phyloP scores from a whole-genome alignment of 2,113 vertebrate species.

The Gobius niger region DNA sequence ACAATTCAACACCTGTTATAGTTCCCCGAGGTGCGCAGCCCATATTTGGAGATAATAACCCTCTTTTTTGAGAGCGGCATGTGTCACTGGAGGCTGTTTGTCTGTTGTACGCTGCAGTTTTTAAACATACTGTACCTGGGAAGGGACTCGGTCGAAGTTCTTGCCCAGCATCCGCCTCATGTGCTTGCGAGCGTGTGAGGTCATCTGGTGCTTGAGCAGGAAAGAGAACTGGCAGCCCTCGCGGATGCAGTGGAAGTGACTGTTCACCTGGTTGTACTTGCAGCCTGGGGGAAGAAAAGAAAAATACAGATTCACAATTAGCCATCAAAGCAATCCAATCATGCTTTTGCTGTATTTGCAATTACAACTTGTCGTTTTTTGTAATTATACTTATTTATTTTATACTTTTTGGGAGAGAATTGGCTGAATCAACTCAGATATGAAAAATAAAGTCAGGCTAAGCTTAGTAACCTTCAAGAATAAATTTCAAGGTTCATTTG shows the following conservation, averaged over 20 bases:
- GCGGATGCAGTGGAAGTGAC: conserved; percentile 98
- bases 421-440: too few relatives aligned
- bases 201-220: conserved; percentile 99
- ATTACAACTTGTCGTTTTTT: too few relatives aligned
- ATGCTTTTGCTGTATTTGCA: too few relatives aligned
- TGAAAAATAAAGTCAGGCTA: too few relatives aligned
- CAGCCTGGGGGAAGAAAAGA: conserved; percentile 80
- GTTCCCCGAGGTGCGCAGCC: conserved; percentile 4
- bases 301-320: not conserved
- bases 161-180: conserved; percentile 99
- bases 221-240: conserved; percentile 99
- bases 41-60: conserved; percentile 37
- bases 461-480: too few relatives aligned
- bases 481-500: too few relatives aligned
- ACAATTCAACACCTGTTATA: conserved; percentile 23
- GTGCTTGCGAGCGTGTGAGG: conserved; percentile 96
- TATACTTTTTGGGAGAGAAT: too few relatives aligned
- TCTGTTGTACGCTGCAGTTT: not conserved
- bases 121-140: conserved; percentile 79
- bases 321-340: not conserved
- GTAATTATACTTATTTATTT: too few relatives aligned
- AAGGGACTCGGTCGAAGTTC: conserved; percentile 93
- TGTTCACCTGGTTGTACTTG: conserved; percentile 99
- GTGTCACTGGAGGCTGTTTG: conserved; percentile 3
- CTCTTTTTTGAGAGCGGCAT: conserved; percentile 15